Conservation (phyloP, 2,113 vertebrate genomes). For the Lathamus discolor region DNA sequence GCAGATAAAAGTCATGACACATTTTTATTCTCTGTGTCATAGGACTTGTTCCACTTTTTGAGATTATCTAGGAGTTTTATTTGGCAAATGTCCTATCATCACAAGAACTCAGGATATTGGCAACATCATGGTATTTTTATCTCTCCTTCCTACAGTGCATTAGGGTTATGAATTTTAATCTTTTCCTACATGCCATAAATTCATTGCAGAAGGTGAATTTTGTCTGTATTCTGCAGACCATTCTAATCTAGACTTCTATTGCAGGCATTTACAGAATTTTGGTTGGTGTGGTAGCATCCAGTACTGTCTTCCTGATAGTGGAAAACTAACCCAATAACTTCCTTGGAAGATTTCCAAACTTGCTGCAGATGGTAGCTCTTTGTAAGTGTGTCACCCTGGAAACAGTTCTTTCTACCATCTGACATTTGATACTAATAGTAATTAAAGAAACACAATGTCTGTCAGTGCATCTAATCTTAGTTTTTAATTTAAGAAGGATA, state of each 20-base stretch:
- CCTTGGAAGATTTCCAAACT: background rate
- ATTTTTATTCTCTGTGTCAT: background rate
- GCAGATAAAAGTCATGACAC: background rate
- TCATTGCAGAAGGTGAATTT: background rate
- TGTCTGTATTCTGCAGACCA: background rate
- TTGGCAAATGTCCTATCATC: background rate
- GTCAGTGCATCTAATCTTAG: background rate
- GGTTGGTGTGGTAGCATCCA: background rate
- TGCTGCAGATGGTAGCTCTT: background rate
- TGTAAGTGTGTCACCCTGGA: background rate
- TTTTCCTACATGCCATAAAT: background rate
- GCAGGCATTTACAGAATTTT: background rate
- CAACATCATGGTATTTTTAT: background rate
- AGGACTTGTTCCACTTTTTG: background rate
- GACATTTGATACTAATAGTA: background rate
- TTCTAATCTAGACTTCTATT: background rate
- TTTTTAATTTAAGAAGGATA: background rate
- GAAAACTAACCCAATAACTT: background rate
- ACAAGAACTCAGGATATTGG: background rate
- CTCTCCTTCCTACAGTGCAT: background rate
- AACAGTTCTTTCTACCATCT: background rate
- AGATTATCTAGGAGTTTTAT: background rate
- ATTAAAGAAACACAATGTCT: background rate
- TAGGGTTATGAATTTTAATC: background rate
- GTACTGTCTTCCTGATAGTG: background rate